Percentiles rank a stretch among this genome's conserved stretches.
phyloP scores from a whole-genome alignment of 2,113 vertebrate genomes.

The Corvus hawaiiensis region DNA sequence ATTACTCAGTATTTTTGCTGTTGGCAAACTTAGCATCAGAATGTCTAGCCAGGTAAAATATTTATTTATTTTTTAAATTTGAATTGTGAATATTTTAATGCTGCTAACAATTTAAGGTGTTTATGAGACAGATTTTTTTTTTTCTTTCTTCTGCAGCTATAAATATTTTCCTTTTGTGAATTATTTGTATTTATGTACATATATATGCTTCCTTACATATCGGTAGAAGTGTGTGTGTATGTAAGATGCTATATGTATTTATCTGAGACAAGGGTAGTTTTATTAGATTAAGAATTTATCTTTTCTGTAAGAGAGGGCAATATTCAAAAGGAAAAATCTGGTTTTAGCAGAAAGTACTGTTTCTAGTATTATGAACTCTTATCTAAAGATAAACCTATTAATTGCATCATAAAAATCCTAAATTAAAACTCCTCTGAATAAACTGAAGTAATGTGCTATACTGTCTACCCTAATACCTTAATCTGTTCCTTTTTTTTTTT shows the following conservation, averaged over 20 bases:
- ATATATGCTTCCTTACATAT: too few relatives aligned
- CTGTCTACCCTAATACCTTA: background rate
- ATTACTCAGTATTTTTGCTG: background rate
- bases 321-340: background rate
- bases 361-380: background rate
- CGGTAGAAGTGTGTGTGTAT: background rate
- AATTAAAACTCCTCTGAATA: background rate
- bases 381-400: background rate
- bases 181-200: background rate
- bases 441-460: background rate
- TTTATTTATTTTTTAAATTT: rapidly evolving
- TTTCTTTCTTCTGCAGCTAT: background rate
- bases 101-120: background rate
- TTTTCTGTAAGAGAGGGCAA: background rate
- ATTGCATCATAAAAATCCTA: background rate
- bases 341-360: background rate
- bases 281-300: background rate
- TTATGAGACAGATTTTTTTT: background rate
- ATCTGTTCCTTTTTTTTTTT: background rate
- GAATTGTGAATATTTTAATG: background rate
- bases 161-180: background rate
- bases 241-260: background rate
- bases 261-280: background rate
- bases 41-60: background rate
- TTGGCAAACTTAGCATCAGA: background rate